phyloP scores from a whole-genome alignment of 1,140 invertebrate species.

The Euwallacea similis region DNA sequence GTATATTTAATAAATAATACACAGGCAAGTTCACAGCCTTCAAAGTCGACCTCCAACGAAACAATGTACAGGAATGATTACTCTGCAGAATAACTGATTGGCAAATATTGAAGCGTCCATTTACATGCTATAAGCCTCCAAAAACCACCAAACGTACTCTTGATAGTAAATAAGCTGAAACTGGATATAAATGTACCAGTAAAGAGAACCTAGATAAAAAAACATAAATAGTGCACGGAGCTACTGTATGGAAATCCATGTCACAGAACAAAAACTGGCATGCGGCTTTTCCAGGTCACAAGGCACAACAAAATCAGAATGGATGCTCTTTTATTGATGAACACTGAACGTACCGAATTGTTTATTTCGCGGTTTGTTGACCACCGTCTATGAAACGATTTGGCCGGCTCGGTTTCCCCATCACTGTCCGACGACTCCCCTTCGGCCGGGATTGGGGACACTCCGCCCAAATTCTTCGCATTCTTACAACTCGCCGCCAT shows the following conservation, averaged over 20 bases:
- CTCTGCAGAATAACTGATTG: too few species aligned
- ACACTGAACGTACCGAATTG: slow-evolving; percentile 59
- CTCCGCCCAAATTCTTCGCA: slow-evolving; percentile 47
- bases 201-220: slow-evolving; percentile 4
- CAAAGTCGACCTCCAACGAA: too few species aligned
- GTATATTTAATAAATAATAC: too few species aligned
- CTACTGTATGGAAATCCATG: slow-evolving; percentile 37
- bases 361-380: slow-evolving; percentile 68
- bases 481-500: slow-evolving; percentile 45
- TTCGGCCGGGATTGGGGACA: slow-evolving; percentile 46
- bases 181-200: neutral
- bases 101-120: slow-evolving; percentile 19
- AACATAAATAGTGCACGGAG: slow-evolving; percentile 36
- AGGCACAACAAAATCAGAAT: slow-evolving; percentile 20
- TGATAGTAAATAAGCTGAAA: slow-evolving; percentile 12
- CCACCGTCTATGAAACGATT: slow-evolving; percentile 65
- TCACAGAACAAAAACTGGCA: slow-evolving; percentile 45
- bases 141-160: slow-evolving; percentile 9
- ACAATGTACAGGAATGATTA: too few species aligned
- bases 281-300: slow-evolving; percentile 36
- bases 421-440: slow-evolving; percentile 68
- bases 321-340: slow-evolving; percentile 19
- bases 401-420: slow-evolving; percentile 66
- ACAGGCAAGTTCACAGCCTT: too few species aligned
- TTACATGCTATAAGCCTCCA: slow-evolving; percentile 26